Percentiles rank a stretch among this genome's conserved stretches.
phyloP scores from a whole-genome alignment of 2,888 invertebrate genomes.

The Cheiracanthium punctorium region DNA sequence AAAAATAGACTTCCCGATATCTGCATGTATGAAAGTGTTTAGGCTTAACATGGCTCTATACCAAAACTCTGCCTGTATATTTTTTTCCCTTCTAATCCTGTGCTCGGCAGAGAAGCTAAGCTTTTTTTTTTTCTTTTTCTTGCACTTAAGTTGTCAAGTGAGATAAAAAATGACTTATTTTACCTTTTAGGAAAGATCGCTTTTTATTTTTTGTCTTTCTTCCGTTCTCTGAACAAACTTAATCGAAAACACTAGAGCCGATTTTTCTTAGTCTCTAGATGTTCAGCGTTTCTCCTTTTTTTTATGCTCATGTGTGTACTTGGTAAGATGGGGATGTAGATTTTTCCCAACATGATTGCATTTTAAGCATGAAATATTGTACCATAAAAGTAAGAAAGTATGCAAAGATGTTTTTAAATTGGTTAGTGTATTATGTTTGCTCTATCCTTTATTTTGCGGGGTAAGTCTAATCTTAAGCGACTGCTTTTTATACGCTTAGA shows the following conservation, averaged over 20 bases:
- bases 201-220: neutral
- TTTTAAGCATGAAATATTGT: neutral
- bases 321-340: no score
- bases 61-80: neutral
- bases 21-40: neutral
- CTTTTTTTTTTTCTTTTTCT: no score
- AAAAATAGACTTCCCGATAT: neutral
- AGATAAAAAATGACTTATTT: neutral
- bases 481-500: no score
- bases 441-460: no score
- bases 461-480: no score
- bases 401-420: no score
- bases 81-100: neutral
- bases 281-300: neutral
- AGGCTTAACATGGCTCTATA: neutral
- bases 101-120: neutral
- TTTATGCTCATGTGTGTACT: no score
- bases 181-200: neutral
- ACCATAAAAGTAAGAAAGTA: no score
- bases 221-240: slow-evolving; percentile 1
- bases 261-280: neutral
- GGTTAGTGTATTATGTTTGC: no score
- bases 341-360: neutral
- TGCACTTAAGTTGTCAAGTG: neutral
- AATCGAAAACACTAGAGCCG: neutral